Base-by-base conservation (phyloP, 1,140 invertebrate genomes). In the Diploscapter pachys region DNA sequence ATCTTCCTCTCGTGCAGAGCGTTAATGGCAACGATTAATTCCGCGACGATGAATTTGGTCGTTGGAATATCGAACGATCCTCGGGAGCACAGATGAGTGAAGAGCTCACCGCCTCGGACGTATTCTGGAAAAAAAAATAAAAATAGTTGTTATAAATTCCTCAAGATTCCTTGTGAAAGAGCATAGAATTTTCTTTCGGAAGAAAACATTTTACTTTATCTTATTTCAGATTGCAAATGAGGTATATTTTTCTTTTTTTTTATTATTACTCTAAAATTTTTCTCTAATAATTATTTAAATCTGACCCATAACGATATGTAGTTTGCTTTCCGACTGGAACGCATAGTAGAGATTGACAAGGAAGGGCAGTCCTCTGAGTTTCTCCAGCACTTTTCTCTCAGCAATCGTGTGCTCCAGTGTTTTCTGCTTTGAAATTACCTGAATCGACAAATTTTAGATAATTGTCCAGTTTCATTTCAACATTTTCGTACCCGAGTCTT, bases 321-420 rank as follows among this genome's bases (percentile, higher is more conserved):
- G 89, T 87, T 94, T 95, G 6, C 92, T 90, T 77, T 94, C 91
- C 5, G 93, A 94, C 87, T 96, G 94, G 88, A 96, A 96, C 80
- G 94, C 94, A 86, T 96, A 96, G 86, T 94, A 92, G 63, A 96
- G 88, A 9, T 93, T 93, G 77, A 95, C 93, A 69, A 96, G 89
- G 86, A 96, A 96, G 4, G 93, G 94, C 86, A 92, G 92, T 79
- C 92, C 91, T 72, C 93, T 88, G 31, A 96, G 92, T 59, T 92
- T 91, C 87, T 95, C 93, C 70, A 96, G 87, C 50, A 95, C 93
- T 63, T 85, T 80, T 87, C 93, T 88, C 86, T 96, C 93, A 2
- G 93, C 94, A 88, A 92, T 91, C 5, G 93, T 95, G 86, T 96
- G 94, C 84, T 96, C 94, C 0, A 93, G 92, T 50, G 93, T 95